Evolutionary conservation across 1,140 invertebrate species (phyloP).

Genomic region (Battus philenor): DNA sequence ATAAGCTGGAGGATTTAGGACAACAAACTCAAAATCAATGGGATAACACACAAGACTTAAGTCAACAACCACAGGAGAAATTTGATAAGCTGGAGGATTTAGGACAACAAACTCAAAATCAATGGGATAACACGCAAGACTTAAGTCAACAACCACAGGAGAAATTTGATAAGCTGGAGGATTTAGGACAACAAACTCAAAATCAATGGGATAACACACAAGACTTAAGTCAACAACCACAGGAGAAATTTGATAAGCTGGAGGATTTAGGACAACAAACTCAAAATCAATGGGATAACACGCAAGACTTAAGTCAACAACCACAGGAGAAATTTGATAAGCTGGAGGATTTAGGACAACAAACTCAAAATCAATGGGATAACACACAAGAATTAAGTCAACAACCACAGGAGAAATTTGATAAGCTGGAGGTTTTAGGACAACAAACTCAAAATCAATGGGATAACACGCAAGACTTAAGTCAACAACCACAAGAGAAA

Average conservation of each 20-base stretch:
- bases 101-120: conserved; percentile 30
- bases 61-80: conserved; percentile 23
- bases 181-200: conserved; percentile 38
- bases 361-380: conserved; percentile 31
- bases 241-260: conserved; percentile 32
- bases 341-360: conserved; percentile 49
- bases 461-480: conserved; percentile 31
- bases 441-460: conserved; percentile 28
- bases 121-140: conserved; percentile 20
- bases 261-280: conserved; percentile 37
- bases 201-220: conserved; percentile 30
- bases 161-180: conserved; percentile 25
- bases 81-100: conserved; percentile 27
- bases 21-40: conserved; percentile 26
- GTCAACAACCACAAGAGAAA: conserved; percentile 35
- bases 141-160: conserved; percentile 25
- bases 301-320: conserved; percentile 38
- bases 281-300: conserved; percentile 22
- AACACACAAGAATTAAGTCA: conserved; percentile 39
- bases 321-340: conserved; percentile 34
- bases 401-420: conserved; percentile 25
- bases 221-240: conserved; percentile 39
- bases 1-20: conserved; percentile 23
- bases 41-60: conserved; percentile 23
- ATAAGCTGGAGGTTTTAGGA: conserved; percentile 26